Base-by-base conservation (phyloP, 2,113 vertebrate genomes). In the Orcinus orca region DNA sequence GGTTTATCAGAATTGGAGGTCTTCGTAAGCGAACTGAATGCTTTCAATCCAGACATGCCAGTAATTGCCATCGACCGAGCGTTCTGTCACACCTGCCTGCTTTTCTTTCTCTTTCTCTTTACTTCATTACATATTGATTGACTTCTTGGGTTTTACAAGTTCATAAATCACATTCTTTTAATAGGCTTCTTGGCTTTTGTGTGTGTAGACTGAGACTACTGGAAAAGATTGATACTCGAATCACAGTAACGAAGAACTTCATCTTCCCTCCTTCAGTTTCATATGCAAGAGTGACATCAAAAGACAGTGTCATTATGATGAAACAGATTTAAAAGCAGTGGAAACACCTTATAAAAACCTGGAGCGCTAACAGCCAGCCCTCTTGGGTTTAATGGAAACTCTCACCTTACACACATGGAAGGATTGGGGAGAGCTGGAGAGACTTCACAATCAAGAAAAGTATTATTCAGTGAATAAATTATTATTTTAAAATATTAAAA, bases 61-160 rank as follows among this genome's bases (percentile, higher is more conserved):
- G 90, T 98, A 97, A 90, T 0, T 3, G 90, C 97, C 93, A 97
- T 98, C 88, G 96, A 88, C 96, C 41, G 81, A 96, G 76, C 0
- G 0, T 26, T 87, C 95, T 96, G 84, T 92, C 88, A 25, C 96
- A 23, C 0, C 85, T 97, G 92, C 77, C 97, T 91, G 95, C 98
- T 97, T 97, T 70, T 84, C 83, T 79, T 95, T 96, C 93, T 96
- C 74, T 96, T 84, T 96, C 86, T 89, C 93, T 92, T 95, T 88
- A 90, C 97, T 98, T 98, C 96, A 97, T 98, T 98, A 95, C 41
- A 79, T 98, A 93, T 97, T 98, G 97, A 98, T 96, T 91, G 85
- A 97, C 77, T 98, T 98, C 87, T 98, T 62, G 53, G 93, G 71
- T 97, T 98, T 94, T 98, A 95, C 13, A 31, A 97, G 93, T 97